phyloP scores from a whole-genome alignment of 2,797 vertebrate species.

The Florisuga fusca region DNA sequence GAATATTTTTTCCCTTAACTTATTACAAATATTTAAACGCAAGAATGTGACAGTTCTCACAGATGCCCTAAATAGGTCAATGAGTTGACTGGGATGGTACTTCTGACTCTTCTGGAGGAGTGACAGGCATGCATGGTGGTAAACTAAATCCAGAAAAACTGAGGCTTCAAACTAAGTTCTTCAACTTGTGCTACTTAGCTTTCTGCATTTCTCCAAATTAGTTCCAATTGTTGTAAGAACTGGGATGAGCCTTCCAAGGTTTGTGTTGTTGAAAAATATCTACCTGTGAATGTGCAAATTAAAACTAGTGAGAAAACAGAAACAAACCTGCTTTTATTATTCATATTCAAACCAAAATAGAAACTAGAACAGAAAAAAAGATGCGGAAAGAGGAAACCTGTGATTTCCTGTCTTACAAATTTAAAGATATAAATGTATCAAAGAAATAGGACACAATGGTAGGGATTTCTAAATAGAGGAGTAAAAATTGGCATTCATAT shows the following conservation, averaged over 20 bases:
- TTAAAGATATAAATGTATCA: not conserved
- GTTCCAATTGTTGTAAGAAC: not conserved
- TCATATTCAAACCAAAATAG: not conserved
- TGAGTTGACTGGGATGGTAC: not conserved
- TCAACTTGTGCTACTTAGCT: not conserved
- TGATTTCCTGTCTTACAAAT: not conserved
- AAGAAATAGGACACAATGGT: not conserved
- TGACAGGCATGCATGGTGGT: not conserved
- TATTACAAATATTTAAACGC: not conserved
- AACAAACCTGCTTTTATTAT: not conserved
- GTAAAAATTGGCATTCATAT: not conserved
- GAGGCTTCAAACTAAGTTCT: not conserved
- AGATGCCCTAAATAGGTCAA: constrained; percentile 45
- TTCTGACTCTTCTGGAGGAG: not conserved
- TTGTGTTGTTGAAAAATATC: not conserved
- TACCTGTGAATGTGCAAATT: not conserved
- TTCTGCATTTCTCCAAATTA: not conserved
- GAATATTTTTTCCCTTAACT: constrained; percentile 7
- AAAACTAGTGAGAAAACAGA: not conserved
- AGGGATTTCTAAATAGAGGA: not conserved
- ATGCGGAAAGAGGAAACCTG: not conserved
- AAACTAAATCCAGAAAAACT: not conserved
- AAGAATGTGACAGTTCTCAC: constrained; percentile 10
- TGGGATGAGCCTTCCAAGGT: not conserved
- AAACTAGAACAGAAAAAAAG: not conserved